phyloP scores from a whole-genome alignment of 2,797 vertebrate genomes.

The Acanthurus leucopareius region DNA sequence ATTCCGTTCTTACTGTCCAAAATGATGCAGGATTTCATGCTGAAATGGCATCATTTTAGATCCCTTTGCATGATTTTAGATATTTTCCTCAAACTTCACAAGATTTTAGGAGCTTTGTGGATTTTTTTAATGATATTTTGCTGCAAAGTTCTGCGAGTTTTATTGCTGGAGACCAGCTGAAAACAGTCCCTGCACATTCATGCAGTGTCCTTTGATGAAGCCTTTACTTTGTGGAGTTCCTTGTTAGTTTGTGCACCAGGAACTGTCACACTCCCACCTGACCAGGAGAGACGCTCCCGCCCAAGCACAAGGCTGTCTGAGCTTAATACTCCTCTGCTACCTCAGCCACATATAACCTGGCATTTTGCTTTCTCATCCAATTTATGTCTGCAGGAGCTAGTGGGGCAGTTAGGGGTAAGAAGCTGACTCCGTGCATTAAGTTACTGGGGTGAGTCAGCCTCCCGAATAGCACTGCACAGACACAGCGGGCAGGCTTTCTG shows the following conservation, averaged over 20 bases:
- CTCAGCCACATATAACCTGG: constrained; percentile 69
- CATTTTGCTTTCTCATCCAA: constrained; percentile 79
- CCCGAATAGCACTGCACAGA: constrained; percentile 53
- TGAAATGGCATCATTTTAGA: background rate
- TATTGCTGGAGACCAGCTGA: background rate
- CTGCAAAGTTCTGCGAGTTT: background rate
- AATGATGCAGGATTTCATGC: background rate
- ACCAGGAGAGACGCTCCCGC: constrained; percentile 62
- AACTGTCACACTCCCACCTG: constrained; percentile 55
- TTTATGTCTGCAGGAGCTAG: constrained; percentile 76
- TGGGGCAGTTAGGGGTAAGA: constrained; percentile 77
- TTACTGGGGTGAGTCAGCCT: constrained; percentile 74
- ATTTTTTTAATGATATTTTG: background rate
- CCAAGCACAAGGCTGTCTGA: constrained; percentile 25
- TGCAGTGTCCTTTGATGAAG: background rate
- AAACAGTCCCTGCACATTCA: background rate
- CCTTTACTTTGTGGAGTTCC: constrained; percentile 1
- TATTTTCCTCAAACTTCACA: background rate
- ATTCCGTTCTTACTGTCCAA: background rate
- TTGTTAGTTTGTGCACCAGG: constrained; percentile 24
- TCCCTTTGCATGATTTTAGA: background rate
- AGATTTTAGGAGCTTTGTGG: background rate
- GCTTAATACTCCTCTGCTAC: constrained; percentile 30
- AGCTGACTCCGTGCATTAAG: constrained; percentile 78
- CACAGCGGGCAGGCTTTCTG: constrained; percentile 43